These are phyloP conservation scores for Dipodomys stephensi DNA, from an alignment of 2,113 vertebrate species.

Conservation along the genomic window DNA sequence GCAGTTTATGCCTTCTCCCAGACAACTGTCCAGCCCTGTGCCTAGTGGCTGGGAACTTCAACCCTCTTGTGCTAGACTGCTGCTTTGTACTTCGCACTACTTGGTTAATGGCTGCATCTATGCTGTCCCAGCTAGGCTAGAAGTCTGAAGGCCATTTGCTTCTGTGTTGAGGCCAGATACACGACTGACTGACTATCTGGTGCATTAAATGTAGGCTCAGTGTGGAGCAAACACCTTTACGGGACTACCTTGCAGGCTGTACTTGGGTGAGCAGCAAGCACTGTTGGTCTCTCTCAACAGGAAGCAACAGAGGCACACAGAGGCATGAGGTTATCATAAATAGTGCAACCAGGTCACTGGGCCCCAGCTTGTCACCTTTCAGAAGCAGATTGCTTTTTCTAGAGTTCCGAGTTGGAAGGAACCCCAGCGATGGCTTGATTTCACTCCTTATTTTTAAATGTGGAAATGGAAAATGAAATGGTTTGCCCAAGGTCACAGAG, in stretches of 20 bases:
- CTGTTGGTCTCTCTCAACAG: not conserved
- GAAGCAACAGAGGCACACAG: not conserved
- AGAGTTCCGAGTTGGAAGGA: constrained; percentile 40
- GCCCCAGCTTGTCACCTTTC: not conserved
- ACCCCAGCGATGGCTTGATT: not conserved
- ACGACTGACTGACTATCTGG: not conserved
- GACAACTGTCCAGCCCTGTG: not conserved
- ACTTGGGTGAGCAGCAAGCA: not conserved
- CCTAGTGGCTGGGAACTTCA: not conserved
- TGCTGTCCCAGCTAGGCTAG: not conserved
- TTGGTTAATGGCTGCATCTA: rapidly evolving
- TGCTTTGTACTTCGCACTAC: not conserved
- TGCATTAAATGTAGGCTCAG: not conserved
- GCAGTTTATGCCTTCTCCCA: not conserved
- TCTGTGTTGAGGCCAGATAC: not conserved
- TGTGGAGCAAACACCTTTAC: too few relatives aligned
- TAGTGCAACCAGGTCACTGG: not conserved
- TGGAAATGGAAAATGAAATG: constrained; percentile 55
- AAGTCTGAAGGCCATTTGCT: not conserved
- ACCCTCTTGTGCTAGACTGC: not conserved
- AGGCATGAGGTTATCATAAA: not conserved
- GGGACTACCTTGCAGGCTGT: not conserved
- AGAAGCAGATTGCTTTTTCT: not conserved
- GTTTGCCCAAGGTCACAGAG: constrained; percentile 55
- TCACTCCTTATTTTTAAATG: constrained; percentile 62